Evolutionary conservation across 2,113 vertebrate species (phyloP), one percentile per base, ranked within the genome.

Genomic region (Acanthochromis polyacanthus): DNA sequence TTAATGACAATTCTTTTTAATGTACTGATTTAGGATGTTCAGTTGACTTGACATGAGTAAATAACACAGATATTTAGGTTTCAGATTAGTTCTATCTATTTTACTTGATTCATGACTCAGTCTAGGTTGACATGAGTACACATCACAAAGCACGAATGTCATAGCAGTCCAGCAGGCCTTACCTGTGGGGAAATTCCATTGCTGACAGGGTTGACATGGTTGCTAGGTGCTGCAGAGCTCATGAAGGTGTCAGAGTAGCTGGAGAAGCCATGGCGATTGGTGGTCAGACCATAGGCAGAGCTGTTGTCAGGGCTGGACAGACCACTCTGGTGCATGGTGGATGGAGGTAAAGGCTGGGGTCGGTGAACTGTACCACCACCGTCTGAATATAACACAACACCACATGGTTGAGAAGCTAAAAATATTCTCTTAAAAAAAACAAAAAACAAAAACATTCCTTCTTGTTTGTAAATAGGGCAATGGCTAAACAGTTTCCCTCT

Each of bases 231-330:
- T 0, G 96, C 82, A 0, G 96, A 94, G 75, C 95, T 97, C 96
- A 99, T 98, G 94, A 99, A 99, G 82, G 95, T 96, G 91, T 99
- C 98, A 0, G 97, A 96, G 92, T 99, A 99, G 94, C 95, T 97
- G 92, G 97, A 97, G 93, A 99, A 99, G 82, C 97, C 64, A 65
- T 98, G 97, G 14, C 97, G 95, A 56, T 93, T 95, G 58, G 95
- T 93, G 20, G 95, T 60, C 71, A 98, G 94, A 22, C 97, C 96
- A 0, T 98, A 99, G 68, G 96, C 96, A 0, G 97, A 94, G 90
- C 95, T 62, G 50, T 89, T 94, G 87, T 98, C 98, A 0, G 92
- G 93, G 0, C 92, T 93, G 0, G 96, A 94, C 11, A 98, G 91
- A 0, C 97, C 95, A 0, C 95, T 93, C 92, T 99, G 98, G 91